Percentiles rank a stretch among this genome's conserved stretches.
These are phyloP conservation scores for Entomyzon cyanotis DNA, from an alignment of 2,113 vertebrate species.

Conservation along the genomic window DNA sequence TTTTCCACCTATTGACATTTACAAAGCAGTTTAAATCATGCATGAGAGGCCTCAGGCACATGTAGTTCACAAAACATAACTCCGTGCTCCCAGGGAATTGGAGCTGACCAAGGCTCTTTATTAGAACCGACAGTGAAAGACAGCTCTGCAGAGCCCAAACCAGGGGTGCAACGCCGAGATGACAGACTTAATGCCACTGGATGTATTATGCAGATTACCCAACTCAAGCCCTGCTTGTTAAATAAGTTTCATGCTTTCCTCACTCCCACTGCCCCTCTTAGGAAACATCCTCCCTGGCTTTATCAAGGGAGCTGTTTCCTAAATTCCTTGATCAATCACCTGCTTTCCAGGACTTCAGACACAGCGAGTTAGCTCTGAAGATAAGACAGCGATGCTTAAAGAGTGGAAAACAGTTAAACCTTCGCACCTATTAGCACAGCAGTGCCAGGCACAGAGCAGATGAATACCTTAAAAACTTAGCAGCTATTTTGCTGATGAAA, in stretches of 20 bases:
- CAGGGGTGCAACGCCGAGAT: slow-evolving; percentile 70
- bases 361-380: slow-evolving; percentile 54
- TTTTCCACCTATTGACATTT: slow-evolving; percentile 88
- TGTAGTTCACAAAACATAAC: slow-evolving; percentile 80
- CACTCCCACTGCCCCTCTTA: slow-evolving; percentile 40
- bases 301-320: slow-evolving; percentile 61
- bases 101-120: slow-evolving; percentile 83
- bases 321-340: slow-evolving; percentile 74
- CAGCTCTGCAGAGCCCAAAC: slow-evolving; percentile 73
- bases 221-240: slow-evolving; percentile 74
- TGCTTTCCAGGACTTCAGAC: slow-evolving; percentile 66
- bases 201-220: slow-evolving; percentile 79
- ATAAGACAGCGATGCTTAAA: slow-evolving; percentile 64
- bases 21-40: slow-evolving; percentile 92
- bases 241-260: slow-evolving; percentile 68
- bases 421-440: slow-evolving; percentile 58
- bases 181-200: slow-evolving; percentile 76
- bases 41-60: slow-evolving; percentile 85
- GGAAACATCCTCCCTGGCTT: slow-evolving; percentile 66
- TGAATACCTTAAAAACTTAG: slow-evolving; percentile 54
- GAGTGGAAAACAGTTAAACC: slow-evolving; percentile 63
- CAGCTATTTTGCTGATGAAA: slow-evolving; percentile 58
- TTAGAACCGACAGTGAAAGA: slow-evolving; percentile 87
- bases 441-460: background rate
- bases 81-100: slow-evolving; percentile 77